Percentiles rank a stretch among this genome's conserved stretches.
phyloP scores from a whole-genome alignment of 1,140 invertebrate genomes.

The Hycleus cichorii region DNA sequence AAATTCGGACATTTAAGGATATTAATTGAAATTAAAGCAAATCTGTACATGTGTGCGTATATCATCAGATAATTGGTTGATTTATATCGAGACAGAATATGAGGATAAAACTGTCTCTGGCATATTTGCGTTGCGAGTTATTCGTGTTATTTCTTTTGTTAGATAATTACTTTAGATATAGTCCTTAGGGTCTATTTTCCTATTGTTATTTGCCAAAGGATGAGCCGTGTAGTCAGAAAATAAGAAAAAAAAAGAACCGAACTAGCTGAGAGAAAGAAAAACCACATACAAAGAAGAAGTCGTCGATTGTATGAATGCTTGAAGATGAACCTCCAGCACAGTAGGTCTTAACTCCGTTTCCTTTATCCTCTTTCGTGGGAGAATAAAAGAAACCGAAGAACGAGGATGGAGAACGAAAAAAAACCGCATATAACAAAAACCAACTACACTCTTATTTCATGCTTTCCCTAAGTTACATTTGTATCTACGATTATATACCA shows the following conservation, averaged over 20 bases:
- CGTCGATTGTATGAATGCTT: constrained; percentile 14
- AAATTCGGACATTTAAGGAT: no score
- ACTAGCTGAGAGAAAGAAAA: no score
- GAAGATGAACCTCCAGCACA: constrained; percentile 12
- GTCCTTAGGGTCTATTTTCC: constrained; percentile 14
- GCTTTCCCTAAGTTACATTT: constrained; percentile 9
- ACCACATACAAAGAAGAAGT: constrained; percentile 8
- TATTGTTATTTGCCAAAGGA: constrained; percentile 10
- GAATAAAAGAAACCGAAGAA: background rate
- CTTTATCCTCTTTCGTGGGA: constrained; percentile 6
- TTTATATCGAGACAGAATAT: constrained; percentile 8
- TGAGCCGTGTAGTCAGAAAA: constrained; percentile 13
- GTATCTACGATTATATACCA: constrained; percentile 5
- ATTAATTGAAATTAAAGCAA: no score
- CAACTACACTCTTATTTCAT: constrained; percentile 10
- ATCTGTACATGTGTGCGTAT: no score
- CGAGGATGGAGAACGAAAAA: no score
- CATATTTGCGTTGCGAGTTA: constrained; percentile 13
- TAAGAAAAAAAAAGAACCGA: background rate
- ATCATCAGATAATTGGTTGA: constrained; percentile 13
- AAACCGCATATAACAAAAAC: constrained; percentile 6
- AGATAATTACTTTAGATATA: constrained; percentile 15
- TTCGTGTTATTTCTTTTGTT: constrained; percentile 14
- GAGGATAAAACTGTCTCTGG: constrained; percentile 7
- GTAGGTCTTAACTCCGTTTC: constrained; percentile 11